Conservation (phyloP, 2,888 invertebrate genomes). For the Agrenia bidenticulata region DNA sequence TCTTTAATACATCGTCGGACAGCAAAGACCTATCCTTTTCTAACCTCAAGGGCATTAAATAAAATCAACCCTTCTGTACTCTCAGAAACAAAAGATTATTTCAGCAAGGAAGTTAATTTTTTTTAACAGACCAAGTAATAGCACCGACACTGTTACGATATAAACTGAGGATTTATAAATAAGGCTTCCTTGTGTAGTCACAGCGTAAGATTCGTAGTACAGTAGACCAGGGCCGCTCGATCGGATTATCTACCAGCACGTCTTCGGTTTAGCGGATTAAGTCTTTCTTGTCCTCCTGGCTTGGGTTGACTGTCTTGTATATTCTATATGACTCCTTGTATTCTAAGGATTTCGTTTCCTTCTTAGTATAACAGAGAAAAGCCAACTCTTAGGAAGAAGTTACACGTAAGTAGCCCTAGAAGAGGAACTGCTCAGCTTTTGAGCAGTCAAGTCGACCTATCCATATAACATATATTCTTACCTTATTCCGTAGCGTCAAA, state of each 20-base stretch:
- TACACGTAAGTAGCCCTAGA: not conserved
- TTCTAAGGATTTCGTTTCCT: slow-evolving; percentile 2
- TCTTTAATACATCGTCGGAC: slow-evolving; percentile 42
- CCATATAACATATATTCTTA: not conserved
- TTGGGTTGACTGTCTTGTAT: not conserved
- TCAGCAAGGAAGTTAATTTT: too few species aligned
- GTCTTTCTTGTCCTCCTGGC: slow-evolving; percentile 15
- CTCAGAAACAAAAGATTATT: not conserved
- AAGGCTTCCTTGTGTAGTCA: too few species aligned
- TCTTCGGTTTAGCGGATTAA: slow-evolving; percentile 39
- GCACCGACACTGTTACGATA: too few species aligned
- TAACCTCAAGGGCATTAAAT: not conserved
- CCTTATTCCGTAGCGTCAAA: slow-evolving; percentile 14
- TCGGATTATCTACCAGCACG: slow-evolving; percentile 41
- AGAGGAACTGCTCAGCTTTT: not conserved
- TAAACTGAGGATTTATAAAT: too few species aligned
- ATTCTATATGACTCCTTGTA: slow-evolving; percentile 14
- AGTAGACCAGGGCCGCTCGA: slow-evolving; percentile 10
- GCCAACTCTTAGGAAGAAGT: not conserved
- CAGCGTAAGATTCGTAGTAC: too few species aligned
- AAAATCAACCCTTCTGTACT: not conserved
- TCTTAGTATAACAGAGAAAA: not conserved
- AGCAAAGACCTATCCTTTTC: not conserved
- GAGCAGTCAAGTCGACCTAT: not conserved
- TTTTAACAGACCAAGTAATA: too few species aligned